These are phyloP conservation scores for Furnarius figulus DNA, from an alignment of 2,113 vertebrate species.

Conservation along the genomic window DNA sequence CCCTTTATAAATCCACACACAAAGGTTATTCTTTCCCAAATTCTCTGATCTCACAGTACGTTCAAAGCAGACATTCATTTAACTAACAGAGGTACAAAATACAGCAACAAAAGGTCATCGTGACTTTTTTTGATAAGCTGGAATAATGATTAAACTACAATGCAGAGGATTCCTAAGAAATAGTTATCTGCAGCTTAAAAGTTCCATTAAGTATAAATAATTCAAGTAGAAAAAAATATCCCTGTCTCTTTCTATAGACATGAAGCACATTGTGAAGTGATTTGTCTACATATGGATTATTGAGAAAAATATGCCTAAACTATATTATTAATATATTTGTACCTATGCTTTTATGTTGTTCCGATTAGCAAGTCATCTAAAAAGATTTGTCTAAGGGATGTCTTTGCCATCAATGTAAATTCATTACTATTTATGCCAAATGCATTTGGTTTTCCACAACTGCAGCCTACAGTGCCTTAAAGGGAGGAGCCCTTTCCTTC, in stretches of 20 bases:
- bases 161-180: not conserved
- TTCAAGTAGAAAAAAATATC: not conserved
- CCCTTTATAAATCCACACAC: not conserved
- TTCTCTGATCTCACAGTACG: not conserved
- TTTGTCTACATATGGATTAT: not conserved
- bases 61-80: slow-evolving; percentile 8
- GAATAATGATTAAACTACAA: slow-evolving; percentile 64
- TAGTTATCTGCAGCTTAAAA: not conserved
- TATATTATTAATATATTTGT: not conserved
- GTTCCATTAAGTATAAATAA: not conserved
- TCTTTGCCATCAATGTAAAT: not conserved
- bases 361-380: not conserved
- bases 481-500: not conserved
- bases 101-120: slow-evolving; percentile 25
- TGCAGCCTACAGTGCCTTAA: not conserved
- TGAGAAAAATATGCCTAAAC: not conserved
- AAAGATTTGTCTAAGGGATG: not conserved
- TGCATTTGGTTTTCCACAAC: not conserved
- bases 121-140: slow-evolving; percentile 63
- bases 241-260: rapidly evolving
- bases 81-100: slow-evolving; percentile 41
- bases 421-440: not conserved
- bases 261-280: not conserved
- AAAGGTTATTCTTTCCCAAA: not conserved
- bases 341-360: not conserved